Conservation (phyloP, 2,888 invertebrate species). For the Argyresthia albistria region DNA sequence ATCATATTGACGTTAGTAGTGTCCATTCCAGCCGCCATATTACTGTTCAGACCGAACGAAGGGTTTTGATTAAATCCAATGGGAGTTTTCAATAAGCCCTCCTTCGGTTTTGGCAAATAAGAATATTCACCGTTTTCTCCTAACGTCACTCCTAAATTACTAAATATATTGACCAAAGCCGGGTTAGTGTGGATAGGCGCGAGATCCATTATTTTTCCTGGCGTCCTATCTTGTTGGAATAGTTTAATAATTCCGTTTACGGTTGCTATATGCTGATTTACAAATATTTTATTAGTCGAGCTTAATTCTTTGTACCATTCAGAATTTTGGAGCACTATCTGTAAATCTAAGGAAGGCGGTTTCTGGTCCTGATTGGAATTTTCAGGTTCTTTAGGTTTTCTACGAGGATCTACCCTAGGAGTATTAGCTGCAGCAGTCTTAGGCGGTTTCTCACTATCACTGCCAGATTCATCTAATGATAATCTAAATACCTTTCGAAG, state of each 20-base stretch:
- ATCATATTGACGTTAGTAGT: conserved; percentile 50
- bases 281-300: conserved; percentile 79
- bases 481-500: conserved; percentile 82
- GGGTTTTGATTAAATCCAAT: conserved; percentile 45
- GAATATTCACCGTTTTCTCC: conserved; percentile 72
- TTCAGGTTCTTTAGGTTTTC: conserved; percentile 57
- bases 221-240: conserved; percentile 70
- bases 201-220: conserved; percentile 70
- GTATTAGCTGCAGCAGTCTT: conserved; percentile 38
- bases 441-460: conserved; percentile 67
- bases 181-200: conserved; percentile 62
- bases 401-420: conserved; percentile 59
- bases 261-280: conserved; percentile 77
- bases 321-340: conserved; percentile 76
- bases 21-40: conserved; percentile 41
- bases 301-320: conserved; percentile 80
- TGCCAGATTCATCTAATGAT: conserved; percentile 74
- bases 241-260: conserved; percentile 75
- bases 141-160: conserved; percentile 73
- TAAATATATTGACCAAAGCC: conserved; percentile 72
- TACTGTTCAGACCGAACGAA: conserved; percentile 41
- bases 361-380: conserved; percentile 32
- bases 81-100: conserved; percentile 57
- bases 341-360: conserved; percentile 64
- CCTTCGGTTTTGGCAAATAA: conserved; percentile 60